These are phyloP conservation scores for Aplidium turbinatum DNA, from an alignment of 23 tunicate species.

Conservation along the genomic window DNA sequence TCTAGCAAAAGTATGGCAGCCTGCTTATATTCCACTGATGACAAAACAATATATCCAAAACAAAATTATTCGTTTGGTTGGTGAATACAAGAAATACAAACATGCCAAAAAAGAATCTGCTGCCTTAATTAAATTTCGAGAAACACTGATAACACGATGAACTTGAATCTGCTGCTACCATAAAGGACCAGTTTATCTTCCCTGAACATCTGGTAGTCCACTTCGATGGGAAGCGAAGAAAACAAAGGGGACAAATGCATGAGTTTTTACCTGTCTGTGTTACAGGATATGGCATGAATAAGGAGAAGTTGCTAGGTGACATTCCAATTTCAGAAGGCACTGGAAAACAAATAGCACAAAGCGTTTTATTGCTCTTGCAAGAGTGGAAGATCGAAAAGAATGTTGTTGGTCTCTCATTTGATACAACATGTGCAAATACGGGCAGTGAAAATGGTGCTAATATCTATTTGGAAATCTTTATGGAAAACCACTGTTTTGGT, in stretches of 20 bases:
- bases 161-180: conserved; percentile 10
- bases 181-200: conserved; percentile 14
- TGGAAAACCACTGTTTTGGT: conserved; percentile 30
- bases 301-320: conserved; percentile 28
- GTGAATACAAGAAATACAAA: too few relatives aligned
- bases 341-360: conserved; percentile 30
- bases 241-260: conserved; percentile 11
- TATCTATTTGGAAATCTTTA: conserved; percentile 12
- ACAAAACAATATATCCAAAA: too few relatives aligned
- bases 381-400: conserved; percentile 18
- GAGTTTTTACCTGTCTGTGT: conserved; percentile 28
- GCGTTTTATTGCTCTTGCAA: conserved; percentile 16
- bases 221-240: conserved; percentile 26
- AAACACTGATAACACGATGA: too few relatives aligned
- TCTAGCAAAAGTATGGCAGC: too few relatives aligned
- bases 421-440: conserved; percentile 15
- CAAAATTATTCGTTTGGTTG: too few relatives aligned
- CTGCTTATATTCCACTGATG: too few relatives aligned
- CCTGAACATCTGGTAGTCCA: conserved; percentile 8
- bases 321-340: conserved; percentile 13
- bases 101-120: too few relatives aligned
- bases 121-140: too few relatives aligned
- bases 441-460: conserved; percentile 20
- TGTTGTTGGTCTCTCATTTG: conserved; percentile 15
- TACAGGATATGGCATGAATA: conserved; percentile 18